Evolutionary conservation across 2,113 vertebrate species (phyloP), one percentile per base, ranked within the genome.

Genomic region (Phainopepla nitens): DNA sequence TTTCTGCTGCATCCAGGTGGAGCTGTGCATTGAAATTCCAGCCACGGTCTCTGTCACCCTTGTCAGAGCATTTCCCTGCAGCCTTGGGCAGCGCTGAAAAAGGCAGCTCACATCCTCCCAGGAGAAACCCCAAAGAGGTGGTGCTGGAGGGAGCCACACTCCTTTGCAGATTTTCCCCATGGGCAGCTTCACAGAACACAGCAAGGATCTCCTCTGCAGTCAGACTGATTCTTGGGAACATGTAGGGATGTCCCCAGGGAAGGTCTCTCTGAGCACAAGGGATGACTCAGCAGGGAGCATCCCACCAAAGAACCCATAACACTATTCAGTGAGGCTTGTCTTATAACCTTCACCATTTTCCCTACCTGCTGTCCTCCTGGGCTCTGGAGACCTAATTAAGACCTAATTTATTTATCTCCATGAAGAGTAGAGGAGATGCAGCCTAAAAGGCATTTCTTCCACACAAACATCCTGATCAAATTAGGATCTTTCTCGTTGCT

Each of bases 1-100:
- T 95, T 51, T 94, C 94, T 97, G 93, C 93, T 96, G 68, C 87
- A 86, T 96, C 87, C 85, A 90, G 75, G 85, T 93, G 79, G 64
- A 93, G 82, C 73, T 3, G 0, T 53, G 75, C 47, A 22, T 54
- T 72, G 80, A 44, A 62, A 78, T 89, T 89, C 68, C 86, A 94
- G 86, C 20, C 11, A 2, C 78, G 85, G 66, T 58, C 42, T 90
- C 79, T 53, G 53, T 64, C 69, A 23, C 14, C 80, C 66, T 73
- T 31, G 39, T 58, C 76, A 47, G 68, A 62, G 51, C 64, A 73
- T 45, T 66, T 61, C 49, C 62, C 13, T 0, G 36, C 56, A 64
- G 70, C 88, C 44, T 89, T 3, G 2, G 62, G 66, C 69, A 42
- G 60, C 3, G 0, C 87, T 70, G 31, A 51, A 29, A 56, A 65